Conservation (phyloP, 2,888 invertebrate species). For the Acrocera orbiculus region DNA sequence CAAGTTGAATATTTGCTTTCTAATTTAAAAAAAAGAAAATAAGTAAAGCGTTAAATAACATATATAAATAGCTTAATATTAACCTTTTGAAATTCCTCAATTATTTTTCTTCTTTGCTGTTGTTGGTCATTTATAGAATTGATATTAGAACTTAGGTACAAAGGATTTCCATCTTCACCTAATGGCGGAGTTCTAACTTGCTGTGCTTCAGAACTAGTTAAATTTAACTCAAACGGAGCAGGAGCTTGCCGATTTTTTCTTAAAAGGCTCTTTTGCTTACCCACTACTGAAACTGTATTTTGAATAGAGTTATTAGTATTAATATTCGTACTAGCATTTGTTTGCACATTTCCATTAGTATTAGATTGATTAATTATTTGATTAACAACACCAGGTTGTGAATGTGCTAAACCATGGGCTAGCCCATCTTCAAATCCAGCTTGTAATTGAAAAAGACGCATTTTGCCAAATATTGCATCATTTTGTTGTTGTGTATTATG, state of each 20-base stretch:
- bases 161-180: constrained; percentile 26
- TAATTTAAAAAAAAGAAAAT: background rate
- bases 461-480: constrained; percentile 30
- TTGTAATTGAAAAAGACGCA: constrained; percentile 28
- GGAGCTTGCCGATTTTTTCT: constrained; percentile 27
- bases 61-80: constrained; percentile 1
- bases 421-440: constrained; percentile 29
- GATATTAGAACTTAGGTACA: too few relatives aligned
- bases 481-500: constrained; percentile 24
- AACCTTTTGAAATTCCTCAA: constrained; percentile 22
- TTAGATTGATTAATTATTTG: constrained; percentile 13
- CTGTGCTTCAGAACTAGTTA: constrained; percentile 17
- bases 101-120: constrained; percentile 22
- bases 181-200: constrained; percentile 33
- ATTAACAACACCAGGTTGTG: constrained; percentile 15
- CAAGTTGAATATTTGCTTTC: constrained; percentile 12
- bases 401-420: constrained; percentile 16
- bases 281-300: background rate
- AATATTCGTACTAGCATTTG: constrained; percentile 1
- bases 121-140: constrained; percentile 13
- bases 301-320: constrained; percentile 2
- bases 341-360: background rate
- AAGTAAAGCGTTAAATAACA: background rate
- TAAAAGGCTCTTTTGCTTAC: constrained; percentile 21
- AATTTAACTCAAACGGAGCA: constrained; percentile 22